Base-by-base conservation (phyloP, 2,888 invertebrate species). In the Catocala sponsa region DNA sequence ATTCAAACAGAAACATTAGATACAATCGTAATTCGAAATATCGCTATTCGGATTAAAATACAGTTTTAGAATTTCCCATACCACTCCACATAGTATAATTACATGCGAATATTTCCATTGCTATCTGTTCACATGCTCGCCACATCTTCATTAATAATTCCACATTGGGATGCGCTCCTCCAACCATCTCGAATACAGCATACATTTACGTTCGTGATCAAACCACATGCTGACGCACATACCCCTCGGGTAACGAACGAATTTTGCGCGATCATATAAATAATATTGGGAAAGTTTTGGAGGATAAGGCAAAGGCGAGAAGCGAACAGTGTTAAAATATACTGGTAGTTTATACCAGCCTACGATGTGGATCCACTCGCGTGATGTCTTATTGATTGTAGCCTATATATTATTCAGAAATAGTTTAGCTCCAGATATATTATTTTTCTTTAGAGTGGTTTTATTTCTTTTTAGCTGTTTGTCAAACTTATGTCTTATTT, bases 221-320 rank as follows among this genome's bases (percentile, higher is more conserved):
- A 68, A 65, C 65, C 68, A 51, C 63, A 68, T 43, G 70, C 68
- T 70, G 68, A 65, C 73, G 56, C 59, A 43, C 47, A 47, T 59
- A 59, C 62, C 68, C 65, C 57, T 43, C 56, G 56, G 69, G 63
- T 44, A 59, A 51, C 6, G 62, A 63, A 69, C 61, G 62, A 69
- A 70, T 69, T 75, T 72, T 58, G 53, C 59, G 38, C 62, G 58
- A 68, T 72, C 67, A 68, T 61, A 75, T 74, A 72, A 78, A 75
- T 75, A 80, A 74, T 72, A 72, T 68, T 43, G 47, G 49, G 10
- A 53, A 43, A 49, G 51, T 35, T 48, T 56, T 41, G 49, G 12
- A 11, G n/a, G 0, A 10, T 43, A 65, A 61, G 41, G 9, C 32
- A 54, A 11, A 61, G n/a, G 51, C 9, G n/a, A 54, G 1, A 42